phyloP scores from a whole-genome alignment of 53 echinoderm and acorn worm species.

The Paracentrotus lividus region DNA sequence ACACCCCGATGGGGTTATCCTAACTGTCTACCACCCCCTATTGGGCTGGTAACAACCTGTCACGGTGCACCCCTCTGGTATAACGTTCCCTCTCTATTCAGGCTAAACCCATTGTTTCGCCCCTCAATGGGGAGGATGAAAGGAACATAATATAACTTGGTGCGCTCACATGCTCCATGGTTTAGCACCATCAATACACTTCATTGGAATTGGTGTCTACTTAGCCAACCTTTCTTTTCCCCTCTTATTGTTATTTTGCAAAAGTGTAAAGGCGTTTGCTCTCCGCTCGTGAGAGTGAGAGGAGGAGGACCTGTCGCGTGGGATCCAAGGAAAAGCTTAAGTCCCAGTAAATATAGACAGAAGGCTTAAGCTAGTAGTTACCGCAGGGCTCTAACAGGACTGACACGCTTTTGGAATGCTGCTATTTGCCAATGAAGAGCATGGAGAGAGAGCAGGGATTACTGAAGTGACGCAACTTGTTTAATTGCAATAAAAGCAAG shows the following conservation, averaged over 20 bases:
- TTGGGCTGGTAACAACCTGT: background rate
- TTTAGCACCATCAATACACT: constrained; percentile 13
- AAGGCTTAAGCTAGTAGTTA: constrained; percentile 39
- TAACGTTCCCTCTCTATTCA: constrained; percentile 20
- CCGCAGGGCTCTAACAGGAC: constrained; percentile 30
- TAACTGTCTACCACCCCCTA: background rate
- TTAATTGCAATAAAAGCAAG: background rate
- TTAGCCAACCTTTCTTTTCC: constrained; percentile 48
- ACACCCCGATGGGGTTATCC: background rate
- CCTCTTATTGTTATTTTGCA: constrained; percentile 9
- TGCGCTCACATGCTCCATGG: constrained; percentile 55
- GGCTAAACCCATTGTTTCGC: constrained; percentile 54
- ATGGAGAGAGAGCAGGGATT: constrained; percentile 29
- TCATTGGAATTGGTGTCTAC: constrained; percentile 12
- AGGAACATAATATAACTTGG: constrained; percentile 46
- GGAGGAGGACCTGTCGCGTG: constrained; percentile 40
- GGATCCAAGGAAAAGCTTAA: constrained; percentile 40
- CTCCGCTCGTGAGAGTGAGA: background rate
- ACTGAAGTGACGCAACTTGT: constrained; percentile 60
- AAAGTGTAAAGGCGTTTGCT: constrained; percentile 24
- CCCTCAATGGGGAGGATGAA: constrained; percentile 15
- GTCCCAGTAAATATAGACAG: constrained; percentile 55
- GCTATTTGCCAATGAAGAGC: constrained; percentile 15
- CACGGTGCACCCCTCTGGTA: constrained; percentile 38
- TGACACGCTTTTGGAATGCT: constrained; percentile 66